Percentiles rank a stretch among this genome's conserved stretches.
Conservation (phyloP, 2,888 invertebrate genomes). For the Spodoptera picta region DNA sequence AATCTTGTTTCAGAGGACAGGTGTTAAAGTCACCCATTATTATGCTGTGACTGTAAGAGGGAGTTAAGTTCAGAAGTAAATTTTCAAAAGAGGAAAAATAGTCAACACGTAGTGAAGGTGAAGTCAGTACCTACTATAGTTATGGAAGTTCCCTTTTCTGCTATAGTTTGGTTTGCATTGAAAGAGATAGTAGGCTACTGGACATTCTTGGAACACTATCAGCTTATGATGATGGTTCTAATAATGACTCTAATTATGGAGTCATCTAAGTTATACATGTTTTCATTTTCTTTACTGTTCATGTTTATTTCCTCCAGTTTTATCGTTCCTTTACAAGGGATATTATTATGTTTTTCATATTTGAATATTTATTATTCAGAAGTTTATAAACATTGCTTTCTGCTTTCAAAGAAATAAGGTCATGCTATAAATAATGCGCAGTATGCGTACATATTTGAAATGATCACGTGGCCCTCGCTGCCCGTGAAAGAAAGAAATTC, state of each 20-base stretch:
- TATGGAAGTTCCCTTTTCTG: constrained; percentile 7
- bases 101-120: too few relatives aligned
- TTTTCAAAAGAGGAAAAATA: too few relatives aligned
- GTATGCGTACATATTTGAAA: constrained; percentile 43
- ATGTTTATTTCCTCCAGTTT: constrained; percentile 14
- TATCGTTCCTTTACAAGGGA: constrained; percentile 14
- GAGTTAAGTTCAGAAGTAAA: too few relatives aligned
- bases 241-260: background rate
- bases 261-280: background rate
- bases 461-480: constrained; percentile 25
- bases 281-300: constrained; percentile 12
- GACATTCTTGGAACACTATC: too few relatives aligned
- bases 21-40: too few relatives aligned
- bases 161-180: too few relatives aligned
- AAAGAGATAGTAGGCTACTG: too few relatives aligned
- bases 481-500: constrained; percentile 13
- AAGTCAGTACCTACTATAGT: background rate
- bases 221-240: too few relatives aligned
- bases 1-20: too few relatives aligned
- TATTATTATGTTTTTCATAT: constrained; percentile 31
- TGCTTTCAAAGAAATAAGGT: constrained; percentile 41
- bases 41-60: too few relatives aligned
- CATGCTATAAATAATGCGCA: constrained; percentile 31
- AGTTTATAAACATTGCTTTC: constrained; percentile 36
- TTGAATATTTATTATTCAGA: constrained; percentile 35